These are phyloP conservation scores for Tetrapedia diversipes DNA, from an alignment of 2,888 invertebrate genomes.

Conservation along the genomic window DNA sequence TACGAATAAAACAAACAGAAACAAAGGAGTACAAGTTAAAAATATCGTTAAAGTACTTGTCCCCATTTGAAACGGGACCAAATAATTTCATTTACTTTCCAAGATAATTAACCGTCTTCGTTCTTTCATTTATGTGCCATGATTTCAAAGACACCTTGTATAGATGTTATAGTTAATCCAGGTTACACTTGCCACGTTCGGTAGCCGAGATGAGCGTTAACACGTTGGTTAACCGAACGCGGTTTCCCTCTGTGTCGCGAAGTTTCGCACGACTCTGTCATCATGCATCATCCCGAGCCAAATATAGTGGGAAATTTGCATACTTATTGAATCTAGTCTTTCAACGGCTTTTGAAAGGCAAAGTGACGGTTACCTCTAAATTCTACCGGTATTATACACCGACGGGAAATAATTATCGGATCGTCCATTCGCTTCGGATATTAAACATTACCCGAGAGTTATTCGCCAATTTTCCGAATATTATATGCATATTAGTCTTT, in stretches of 20 bases:
- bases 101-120: neutral
- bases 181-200: neutral
- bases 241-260: slow-evolving; percentile 1
- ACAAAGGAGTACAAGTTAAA: too few relatives aligned
- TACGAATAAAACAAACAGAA: too few relatives aligned
- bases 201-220: slow-evolving; percentile 12
- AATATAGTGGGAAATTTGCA: slow-evolving; percentile 28
- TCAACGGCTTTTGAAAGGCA: neutral
- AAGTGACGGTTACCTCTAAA: neutral
- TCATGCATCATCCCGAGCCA: slow-evolving; percentile 11
- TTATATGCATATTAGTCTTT: too few relatives aligned
- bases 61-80: too few relatives aligned
- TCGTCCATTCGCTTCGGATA: neutral
- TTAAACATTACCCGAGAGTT: neutral
- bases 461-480: neutral
- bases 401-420: neutral
- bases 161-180: neutral
- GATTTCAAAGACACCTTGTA: neutral
- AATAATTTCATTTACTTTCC: slow-evolving; percentile 3
- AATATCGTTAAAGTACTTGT: too few relatives aligned
- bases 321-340: slow-evolving; percentile 30
- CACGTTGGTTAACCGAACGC: slow-evolving; percentile 3
- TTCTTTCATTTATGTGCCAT: neutral
- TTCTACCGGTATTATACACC: neutral
- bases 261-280: slow-evolving; percentile 9